These are phyloP conservation scores for Chelidonichthys spinosus DNA, from an alignment of 2,797 vertebrate species.

Conservation along the genomic window DNA sequence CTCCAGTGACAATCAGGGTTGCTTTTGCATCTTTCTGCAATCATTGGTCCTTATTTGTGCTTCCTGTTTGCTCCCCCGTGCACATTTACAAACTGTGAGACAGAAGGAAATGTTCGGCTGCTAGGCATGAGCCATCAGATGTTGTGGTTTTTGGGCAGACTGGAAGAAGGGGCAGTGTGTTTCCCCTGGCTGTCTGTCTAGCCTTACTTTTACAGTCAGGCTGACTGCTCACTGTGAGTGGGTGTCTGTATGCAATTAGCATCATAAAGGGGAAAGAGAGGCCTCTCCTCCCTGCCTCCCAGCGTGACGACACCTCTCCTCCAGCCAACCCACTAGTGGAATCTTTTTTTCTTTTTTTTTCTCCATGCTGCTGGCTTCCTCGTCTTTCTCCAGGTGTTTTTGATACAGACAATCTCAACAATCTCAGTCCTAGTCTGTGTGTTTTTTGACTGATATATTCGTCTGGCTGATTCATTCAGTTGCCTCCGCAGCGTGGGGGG, in stretches of 20 bases:
- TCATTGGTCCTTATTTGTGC: slow-evolving; percentile 17
- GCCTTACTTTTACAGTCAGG: slow-evolving; percentile 67
- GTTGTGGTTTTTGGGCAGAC: slow-evolving; percentile 70
- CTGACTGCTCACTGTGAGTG: slow-evolving; percentile 72
- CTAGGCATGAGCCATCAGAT: slow-evolving; percentile 77
- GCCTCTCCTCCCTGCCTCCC: slow-evolving; percentile 54
- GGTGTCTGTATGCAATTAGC: slow-evolving; percentile 72
- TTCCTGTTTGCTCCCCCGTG: slow-evolving; percentile 50
- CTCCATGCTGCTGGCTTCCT: slow-evolving; percentile 14
- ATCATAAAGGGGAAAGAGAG: slow-evolving; percentile 65
- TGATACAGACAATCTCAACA: slow-evolving; percentile 56
- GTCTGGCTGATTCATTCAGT: slow-evolving; percentile 70
- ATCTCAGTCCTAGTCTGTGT: slow-evolving; percentile 36
- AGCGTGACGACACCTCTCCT: slow-evolving; percentile 66
- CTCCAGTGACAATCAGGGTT: neutral
- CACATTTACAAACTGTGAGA: slow-evolving; percentile 40
- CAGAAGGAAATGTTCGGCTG: slow-evolving; percentile 61
- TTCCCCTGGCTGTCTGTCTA: slow-evolving; percentile 70
- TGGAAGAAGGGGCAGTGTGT: slow-evolving; percentile 54
- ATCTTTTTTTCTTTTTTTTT: slow-evolving; percentile 14
- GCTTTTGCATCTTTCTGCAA: slow-evolving; percentile 2
- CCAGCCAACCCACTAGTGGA: slow-evolving; percentile 44
- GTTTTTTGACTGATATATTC: slow-evolving; percentile 46
- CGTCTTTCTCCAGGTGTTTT: slow-evolving; percentile 71
- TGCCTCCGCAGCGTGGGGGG: slow-evolving; percentile 40